Base-by-base conservation (phyloP, 2,113 vertebrate species). In the Spea multiplicata region DNA sequence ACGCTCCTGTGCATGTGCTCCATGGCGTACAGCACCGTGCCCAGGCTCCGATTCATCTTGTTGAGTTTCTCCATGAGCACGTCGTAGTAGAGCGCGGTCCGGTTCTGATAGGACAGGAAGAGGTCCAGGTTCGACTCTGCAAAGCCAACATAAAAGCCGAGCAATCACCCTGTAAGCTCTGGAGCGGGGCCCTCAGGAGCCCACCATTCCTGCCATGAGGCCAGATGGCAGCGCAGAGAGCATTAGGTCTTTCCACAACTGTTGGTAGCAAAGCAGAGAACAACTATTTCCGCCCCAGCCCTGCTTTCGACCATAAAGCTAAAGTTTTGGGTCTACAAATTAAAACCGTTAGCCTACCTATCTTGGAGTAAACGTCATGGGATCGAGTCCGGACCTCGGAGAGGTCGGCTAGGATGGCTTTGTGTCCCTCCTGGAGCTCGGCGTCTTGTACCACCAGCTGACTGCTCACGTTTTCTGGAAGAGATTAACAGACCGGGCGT, bases 21-120 rank as follows among this genome's bases (percentile, higher is more conserved):
- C 8, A 92, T 62, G 13, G 87, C 87, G 0, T 0, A 71, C 73
- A 95, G 84, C 85, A 89, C 84, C 79, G 85, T 80, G 12, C 88
- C 91, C 83, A 96, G 82, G 1, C 90, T 96, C 81, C 67, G 78
- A 79, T 94, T 96, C 88, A 95, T 87, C 55, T 75, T 87, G 66
- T 74, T 87, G 83, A 97, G 89, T 68, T 94, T 94, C 49, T 75
- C 80, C 91, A 92, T 89, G 72, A 93, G 81, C 72, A 91, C 87
- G 0, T 85, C 9, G 65, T 94, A 93, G 83, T 91, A 93, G 55
- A 71, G 85, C 0, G 88, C 84, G 0, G 91, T 91, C 74, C n/a
- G 83, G 79, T 84, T 88, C 89, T 92, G 92, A 77, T 93, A 90
- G 82, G 86, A 85, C 53, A 92, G 82, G 44, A 95, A 91, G 73